Percentiles rank a stretch among this genome's conserved stretches.
These are phyloP conservation scores for Plodia interpunctella DNA, from an alignment of 1,140 invertebrate genomes.

Conservation along the genomic window DNA sequence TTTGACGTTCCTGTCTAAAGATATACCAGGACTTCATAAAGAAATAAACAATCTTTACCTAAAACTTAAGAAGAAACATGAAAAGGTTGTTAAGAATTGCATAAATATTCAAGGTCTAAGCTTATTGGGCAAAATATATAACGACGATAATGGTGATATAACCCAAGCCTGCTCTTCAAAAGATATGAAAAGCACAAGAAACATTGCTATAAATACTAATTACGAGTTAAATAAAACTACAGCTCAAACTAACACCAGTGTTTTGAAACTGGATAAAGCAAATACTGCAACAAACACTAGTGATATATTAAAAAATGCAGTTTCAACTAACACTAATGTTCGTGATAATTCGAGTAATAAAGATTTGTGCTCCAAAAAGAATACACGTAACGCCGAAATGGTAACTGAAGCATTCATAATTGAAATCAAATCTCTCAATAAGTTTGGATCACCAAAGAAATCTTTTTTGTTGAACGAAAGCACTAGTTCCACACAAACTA, in stretches of 20 bases:
- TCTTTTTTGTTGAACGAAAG: not conserved
- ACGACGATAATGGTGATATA: constrained; percentile 21
- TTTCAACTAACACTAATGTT: not conserved
- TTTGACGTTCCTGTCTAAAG: constrained; percentile 43
- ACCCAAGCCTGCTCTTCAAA: constrained; percentile 2
- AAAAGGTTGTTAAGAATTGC: constrained; percentile 31
- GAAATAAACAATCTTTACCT: constrained; percentile 47
- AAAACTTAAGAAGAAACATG: constrained; percentile 44
- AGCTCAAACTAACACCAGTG: not conserved
- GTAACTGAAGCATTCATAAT: not conserved
- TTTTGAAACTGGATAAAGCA: not conserved
- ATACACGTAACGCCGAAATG: not conserved
- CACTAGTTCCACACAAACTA: not conserved
- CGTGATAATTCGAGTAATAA: constrained; percentile 5
- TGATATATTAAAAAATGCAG: not conserved
- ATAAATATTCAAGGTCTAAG: constrained; percentile 33
- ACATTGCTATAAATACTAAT: not conserved
- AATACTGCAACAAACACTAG: not conserved
- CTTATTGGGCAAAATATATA: constrained; percentile 52
- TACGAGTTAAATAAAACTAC: not conserved
- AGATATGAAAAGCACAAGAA: not conserved
- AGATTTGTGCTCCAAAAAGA: not conserved
- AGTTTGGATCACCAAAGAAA: not conserved
- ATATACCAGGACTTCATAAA: constrained; percentile 43
- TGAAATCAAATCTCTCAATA: not conserved